Conservation (phyloP, 2,888 invertebrate species). For the Acanthopleura granulata region DNA sequence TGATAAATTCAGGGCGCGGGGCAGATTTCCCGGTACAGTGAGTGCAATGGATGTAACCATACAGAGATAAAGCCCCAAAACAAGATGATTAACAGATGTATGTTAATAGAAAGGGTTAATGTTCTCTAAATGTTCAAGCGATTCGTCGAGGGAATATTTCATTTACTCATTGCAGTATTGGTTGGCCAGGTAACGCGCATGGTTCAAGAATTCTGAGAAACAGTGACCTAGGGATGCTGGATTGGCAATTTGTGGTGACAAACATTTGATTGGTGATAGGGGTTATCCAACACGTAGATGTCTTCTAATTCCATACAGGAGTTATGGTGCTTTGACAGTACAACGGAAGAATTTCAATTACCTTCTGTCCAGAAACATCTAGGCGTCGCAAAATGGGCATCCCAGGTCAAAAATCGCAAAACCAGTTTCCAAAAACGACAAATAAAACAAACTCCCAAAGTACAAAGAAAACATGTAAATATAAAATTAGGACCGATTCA, state of each 20-base stretch:
- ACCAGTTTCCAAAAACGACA: too few relatives aligned
- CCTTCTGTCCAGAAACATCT: not conserved
- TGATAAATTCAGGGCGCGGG: not conserved
- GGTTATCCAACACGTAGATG: not conserved
- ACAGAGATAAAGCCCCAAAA: not conserved
- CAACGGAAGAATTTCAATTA: not conserved
- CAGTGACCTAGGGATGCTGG: not conserved
- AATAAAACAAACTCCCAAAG: too few relatives aligned
- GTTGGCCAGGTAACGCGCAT: not conserved
- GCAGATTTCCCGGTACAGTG: not conserved
- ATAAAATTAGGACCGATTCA: too few relatives aligned
- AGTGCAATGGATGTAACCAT: not conserved
- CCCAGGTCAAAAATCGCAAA: too few relatives aligned
- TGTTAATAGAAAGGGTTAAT: not conserved
- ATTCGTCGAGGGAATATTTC: not conserved
- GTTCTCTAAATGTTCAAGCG: not conserved
- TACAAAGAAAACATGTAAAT: too few relatives aligned
- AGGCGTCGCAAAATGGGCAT: not conserved
- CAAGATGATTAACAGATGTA: not conserved
- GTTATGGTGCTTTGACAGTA: not conserved
- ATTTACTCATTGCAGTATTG: not conserved
- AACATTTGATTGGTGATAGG: not conserved
- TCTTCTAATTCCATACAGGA: not conserved
- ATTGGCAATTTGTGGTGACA: not conserved
- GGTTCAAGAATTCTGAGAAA: not conserved